Conservation (phyloP, 2,888 invertebrate genomes). For the Eupithecia vulgata region DNA sequence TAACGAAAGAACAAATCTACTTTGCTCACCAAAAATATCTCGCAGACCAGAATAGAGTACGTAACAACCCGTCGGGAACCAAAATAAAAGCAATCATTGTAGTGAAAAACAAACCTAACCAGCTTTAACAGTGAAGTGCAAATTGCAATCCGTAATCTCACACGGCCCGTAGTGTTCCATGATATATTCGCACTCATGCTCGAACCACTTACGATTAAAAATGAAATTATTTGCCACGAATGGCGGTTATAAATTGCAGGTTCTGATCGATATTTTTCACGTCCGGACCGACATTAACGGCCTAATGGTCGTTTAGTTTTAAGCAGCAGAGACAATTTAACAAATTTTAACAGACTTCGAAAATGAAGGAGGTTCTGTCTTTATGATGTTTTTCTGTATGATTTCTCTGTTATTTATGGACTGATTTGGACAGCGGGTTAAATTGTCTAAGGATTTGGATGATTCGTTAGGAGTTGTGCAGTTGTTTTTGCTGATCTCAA, state of each 20-base stretch:
- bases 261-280: slow-evolving; percentile 31
- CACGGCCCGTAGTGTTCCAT: slow-evolving; percentile 26
- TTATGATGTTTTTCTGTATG: too few species aligned
- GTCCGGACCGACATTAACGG: slow-evolving; percentile 21
- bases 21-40: neutral
- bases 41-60: neutral
- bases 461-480: too few species aligned
- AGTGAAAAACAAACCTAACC: slow-evolving; percentile 22
- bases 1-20: neutral
- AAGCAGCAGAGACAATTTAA: neutral
- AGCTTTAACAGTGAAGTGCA: slow-evolving; percentile 29
- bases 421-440: too few species aligned
- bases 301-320: slow-evolving; percentile 17
- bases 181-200: slow-evolving; percentile 34
- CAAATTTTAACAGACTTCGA: neutral
- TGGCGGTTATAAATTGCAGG: slow-evolving; percentile 37
- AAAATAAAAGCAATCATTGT: slow-evolving; percentile 7
- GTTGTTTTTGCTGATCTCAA: too few species aligned
- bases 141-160: slow-evolving; percentile 35
- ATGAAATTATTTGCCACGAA: slow-evolving; percentile 37
- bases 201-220: slow-evolving; percentile 28
- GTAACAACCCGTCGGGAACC: neutral
- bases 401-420: too few species aligned
- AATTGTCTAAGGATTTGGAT: too few species aligned
- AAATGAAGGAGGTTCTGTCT: too few species aligned